These are phyloP conservation scores for Trachelipus rathkii DNA, from an alignment of 1,140 invertebrate species.

Conservation along the genomic window DNA sequence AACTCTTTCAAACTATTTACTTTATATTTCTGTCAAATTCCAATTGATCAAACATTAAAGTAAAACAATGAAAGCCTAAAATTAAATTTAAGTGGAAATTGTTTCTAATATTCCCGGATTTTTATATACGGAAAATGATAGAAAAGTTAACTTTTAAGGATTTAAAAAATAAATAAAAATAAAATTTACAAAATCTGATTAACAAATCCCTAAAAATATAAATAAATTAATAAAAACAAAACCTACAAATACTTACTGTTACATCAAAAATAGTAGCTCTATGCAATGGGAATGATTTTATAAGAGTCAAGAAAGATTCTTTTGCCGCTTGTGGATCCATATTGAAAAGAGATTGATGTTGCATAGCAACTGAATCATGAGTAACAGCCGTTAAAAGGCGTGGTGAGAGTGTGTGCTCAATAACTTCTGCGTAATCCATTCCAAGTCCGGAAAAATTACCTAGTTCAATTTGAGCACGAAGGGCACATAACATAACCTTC, in stretches of 20 bases:
- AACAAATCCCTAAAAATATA: too few relatives aligned
- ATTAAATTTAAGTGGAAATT: too few relatives aligned
- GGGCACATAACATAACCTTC: slow-evolving; percentile 85
- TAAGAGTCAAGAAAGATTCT: slow-evolving; percentile 87
- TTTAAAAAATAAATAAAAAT: too few relatives aligned
- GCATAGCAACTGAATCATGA: slow-evolving; percentile 73
- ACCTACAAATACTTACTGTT: slow-evolving; percentile 59
- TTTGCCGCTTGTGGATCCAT: slow-evolving; percentile 81
- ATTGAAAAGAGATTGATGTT: slow-evolving; percentile 79
- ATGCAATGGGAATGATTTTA: slow-evolving; percentile 87
- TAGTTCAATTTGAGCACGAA: slow-evolving; percentile 87
- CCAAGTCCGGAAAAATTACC: slow-evolving; percentile 63
- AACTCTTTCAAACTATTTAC: too few relatives aligned
- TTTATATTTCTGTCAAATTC: too few relatives aligned
- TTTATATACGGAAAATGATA: too few relatives aligned
- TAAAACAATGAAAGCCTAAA: too few relatives aligned
- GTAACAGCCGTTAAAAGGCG: slow-evolving; percentile 68
- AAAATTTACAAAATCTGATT: too few relatives aligned
- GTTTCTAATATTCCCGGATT: too few relatives aligned
- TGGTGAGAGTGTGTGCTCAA: slow-evolving; percentile 75
- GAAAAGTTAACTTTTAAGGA: too few relatives aligned
- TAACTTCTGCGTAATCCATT: slow-evolving; percentile 57
- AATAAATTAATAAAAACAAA: too few relatives aligned
- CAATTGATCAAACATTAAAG: too few relatives aligned
- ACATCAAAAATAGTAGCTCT: slow-evolving; percentile 92